Conservation (phyloP, 2,797 vertebrate species). For the Tadarida brasiliensis region DNA sequence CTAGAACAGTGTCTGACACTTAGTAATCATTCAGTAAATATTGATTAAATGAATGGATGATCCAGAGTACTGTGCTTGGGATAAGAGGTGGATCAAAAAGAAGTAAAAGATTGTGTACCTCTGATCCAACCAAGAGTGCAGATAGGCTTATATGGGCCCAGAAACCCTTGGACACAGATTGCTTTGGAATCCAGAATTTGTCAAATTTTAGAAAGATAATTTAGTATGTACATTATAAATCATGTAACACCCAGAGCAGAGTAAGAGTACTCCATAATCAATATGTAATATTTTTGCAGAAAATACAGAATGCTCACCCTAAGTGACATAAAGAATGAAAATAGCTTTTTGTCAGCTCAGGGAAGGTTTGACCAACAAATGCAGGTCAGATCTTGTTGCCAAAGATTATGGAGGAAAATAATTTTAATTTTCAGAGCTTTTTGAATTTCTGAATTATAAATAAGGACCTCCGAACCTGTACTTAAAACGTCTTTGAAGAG, state of each 20-base stretch:
- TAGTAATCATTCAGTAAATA: not conserved
- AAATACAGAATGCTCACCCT: slow-evolving; percentile 8
- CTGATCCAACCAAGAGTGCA: not conserved
- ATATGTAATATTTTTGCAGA: slow-evolving; percentile 19
- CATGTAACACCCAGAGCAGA: not conserved
- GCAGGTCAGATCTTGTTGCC: not conserved
- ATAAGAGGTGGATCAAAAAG: not conserved
- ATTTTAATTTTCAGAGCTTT: not conserved
- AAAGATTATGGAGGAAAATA: not conserved
- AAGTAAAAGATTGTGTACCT: not conserved
- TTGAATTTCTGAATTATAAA: slow-evolving; percentile 13
- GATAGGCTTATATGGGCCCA: not conserved
- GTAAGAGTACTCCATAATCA: not conserved
- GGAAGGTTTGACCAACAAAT: not conserved
- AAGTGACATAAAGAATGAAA: slow-evolving; percentile 18
- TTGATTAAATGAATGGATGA: not conserved
- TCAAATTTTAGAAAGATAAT: slow-evolving; percentile 41
- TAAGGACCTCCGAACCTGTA: not conserved
- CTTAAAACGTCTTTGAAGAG: not conserved
- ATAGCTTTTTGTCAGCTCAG: not conserved
- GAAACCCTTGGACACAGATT: not conserved
- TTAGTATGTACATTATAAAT: not conserved
- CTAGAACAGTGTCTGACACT: not conserved
- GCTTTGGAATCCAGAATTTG: slow-evolving; percentile 31
- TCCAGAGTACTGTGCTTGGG: not conserved